Percentiles rank a stretch among this genome's conserved stretches.
These are phyloP conservation scores for Fragum sueziense DNA, from an alignment of 2,888 invertebrate genomes.

Conservation along the genomic window DNA sequence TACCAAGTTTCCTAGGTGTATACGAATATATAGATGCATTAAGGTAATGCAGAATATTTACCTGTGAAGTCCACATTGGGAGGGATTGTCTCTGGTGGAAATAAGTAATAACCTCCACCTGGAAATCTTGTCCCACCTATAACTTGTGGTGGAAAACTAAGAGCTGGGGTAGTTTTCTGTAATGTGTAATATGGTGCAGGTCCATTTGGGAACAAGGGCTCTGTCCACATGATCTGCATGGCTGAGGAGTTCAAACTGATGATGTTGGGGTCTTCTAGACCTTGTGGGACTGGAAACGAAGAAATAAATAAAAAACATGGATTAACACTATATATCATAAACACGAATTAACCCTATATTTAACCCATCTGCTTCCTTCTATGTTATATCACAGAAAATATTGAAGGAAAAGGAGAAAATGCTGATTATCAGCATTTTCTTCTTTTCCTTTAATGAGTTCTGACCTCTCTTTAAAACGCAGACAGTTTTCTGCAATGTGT, in stretches of 20 bases:
- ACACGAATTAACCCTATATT: too few species aligned
- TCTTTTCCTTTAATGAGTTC: too few species aligned
- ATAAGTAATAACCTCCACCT: slow-evolving; percentile 80
- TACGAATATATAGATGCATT: too few species aligned
- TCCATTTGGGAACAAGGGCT: slow-evolving; percentile 78
- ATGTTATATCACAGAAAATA: too few species aligned
- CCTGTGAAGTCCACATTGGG: slow-evolving; percentile 80
- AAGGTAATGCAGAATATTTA: slow-evolving; percentile 57
- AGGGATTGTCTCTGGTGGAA: slow-evolving; percentile 77
- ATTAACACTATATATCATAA: too few species aligned
- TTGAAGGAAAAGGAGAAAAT: too few species aligned
- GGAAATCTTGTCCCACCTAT: slow-evolving; percentile 79
- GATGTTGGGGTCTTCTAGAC: slow-evolving; percentile 68
- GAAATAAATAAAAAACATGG: too few species aligned
- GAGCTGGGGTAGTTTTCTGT: slow-evolving; percentile 75
- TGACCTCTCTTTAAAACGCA: too few species aligned
- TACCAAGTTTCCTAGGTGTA: too few species aligned
- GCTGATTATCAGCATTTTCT: too few species aligned
- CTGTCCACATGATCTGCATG: slow-evolving; percentile 76
- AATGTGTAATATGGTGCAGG: slow-evolving; percentile 78
- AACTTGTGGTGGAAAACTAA: slow-evolving; percentile 79
- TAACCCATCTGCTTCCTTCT: too few species aligned
- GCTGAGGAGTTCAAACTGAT: slow-evolving; percentile 76
- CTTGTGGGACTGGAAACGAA: slow-evolving; percentile 73
- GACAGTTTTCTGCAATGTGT: slow-evolving; percentile 77